Conservation (phyloP, 2,888 invertebrate species). For the Crematogaster levior region DNA sequence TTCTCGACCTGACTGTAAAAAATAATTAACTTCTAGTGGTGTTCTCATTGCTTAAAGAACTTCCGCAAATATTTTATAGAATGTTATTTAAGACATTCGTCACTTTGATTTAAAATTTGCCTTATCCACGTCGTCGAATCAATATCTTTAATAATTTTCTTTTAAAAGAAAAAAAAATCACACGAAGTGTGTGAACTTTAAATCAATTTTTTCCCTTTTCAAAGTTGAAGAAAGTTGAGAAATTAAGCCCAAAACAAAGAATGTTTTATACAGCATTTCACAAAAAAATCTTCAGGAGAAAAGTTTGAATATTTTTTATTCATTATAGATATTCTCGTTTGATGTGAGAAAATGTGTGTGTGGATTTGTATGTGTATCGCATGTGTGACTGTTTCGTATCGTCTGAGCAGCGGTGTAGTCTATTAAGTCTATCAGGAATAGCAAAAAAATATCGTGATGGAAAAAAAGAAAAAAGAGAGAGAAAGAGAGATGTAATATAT, state of each 20-base stretch:
- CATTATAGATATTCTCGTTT: background rate
- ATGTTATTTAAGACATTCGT: background rate
- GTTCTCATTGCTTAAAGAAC: background rate
- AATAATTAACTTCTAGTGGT: background rate
- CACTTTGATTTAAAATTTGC: background rate
- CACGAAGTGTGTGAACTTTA: too few relatives aligned
- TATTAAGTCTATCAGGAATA: constrained; percentile 63
- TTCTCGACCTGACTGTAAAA: background rate
- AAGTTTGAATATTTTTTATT: constrained; percentile 20
- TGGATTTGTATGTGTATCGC: constrained; percentile 35
- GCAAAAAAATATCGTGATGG: constrained; percentile 54
- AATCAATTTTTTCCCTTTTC: background rate
- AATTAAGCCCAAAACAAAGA: background rate
- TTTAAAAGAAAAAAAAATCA: background rate
- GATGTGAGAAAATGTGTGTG: background rate
- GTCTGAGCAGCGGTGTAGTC: constrained; percentile 50
- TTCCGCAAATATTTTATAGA: background rate
- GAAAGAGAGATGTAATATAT: constrained; percentile 36
- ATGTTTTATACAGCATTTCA: background rate
- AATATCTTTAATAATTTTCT: background rate
- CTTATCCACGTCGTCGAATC: background rate
- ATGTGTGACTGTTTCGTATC: constrained; percentile 43
- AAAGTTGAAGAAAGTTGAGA: background rate
- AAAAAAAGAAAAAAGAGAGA: constrained; percentile 56
- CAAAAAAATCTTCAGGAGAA: background rate